A percentile compares a stretch with the other conserved stretches of the same genome.
Conservation (phyloP, 2,113 vertebrate species). For the Megaptera novaeangliae region DNA sequence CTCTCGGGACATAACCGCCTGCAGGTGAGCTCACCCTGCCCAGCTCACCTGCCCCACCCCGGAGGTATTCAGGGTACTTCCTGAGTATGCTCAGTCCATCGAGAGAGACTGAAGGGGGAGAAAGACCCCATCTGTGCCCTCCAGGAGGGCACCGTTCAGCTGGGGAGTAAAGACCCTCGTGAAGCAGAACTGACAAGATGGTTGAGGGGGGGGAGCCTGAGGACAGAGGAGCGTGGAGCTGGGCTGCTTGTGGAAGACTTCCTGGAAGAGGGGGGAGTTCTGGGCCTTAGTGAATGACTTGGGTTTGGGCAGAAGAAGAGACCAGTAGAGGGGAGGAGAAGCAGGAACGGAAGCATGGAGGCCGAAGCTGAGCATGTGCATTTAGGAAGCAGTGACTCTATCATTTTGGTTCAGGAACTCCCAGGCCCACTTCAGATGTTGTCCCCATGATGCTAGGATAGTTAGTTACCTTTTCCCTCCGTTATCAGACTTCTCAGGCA, state of each 20-base stretch:
- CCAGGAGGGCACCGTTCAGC: neutral
- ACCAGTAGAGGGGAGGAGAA: neutral
- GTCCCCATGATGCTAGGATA: neutral
- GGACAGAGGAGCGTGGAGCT: neutral
- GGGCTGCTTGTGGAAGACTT: neutral
- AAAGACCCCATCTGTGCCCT: neutral
- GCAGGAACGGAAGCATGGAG: neutral
- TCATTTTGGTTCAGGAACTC: neutral
- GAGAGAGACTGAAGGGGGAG: neutral
- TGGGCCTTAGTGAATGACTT: neutral
- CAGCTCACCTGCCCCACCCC: neutral
- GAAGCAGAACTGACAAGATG: neutral
- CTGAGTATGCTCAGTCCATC: neutral
- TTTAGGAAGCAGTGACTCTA: neutral
- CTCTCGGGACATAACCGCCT: slow-evolving; percentile 38
- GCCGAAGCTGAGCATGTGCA: neutral
- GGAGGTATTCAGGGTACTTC: neutral
- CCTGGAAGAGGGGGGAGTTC: neutral
- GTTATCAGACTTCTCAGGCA: rapidly evolving
- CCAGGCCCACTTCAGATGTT: neutral
- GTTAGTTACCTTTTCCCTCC: neutral
- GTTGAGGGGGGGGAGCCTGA: neutral
- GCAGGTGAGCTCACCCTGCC: slow-evolving; percentile 73
- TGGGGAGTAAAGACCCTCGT: neutral
- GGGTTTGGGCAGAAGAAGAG: neutral